Conservation (phyloP, 1,140 invertebrate genomes). For the Heliconius hermathena region DNA sequence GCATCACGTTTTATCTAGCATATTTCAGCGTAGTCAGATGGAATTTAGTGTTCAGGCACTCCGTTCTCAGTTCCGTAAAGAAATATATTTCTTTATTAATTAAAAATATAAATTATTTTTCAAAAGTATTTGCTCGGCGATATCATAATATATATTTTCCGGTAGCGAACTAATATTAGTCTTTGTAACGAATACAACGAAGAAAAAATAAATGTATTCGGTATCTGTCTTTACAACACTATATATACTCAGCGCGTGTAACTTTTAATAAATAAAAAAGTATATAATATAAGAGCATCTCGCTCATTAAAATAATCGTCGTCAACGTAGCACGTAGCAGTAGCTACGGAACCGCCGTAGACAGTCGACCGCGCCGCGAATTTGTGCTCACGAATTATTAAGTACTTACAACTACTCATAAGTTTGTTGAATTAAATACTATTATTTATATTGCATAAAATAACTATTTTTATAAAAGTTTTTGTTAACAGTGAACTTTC, state of each 20-base stretch:
- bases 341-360: conserved; percentile 54
- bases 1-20: no score
- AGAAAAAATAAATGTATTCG: no score
- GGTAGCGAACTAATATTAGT: no score
- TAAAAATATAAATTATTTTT: no score
- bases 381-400: neutral
- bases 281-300: neutral
- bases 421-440: neutral
- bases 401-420: neutral
- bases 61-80: no score
- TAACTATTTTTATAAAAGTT: neutral
- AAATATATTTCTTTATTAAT: no score
- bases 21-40: no score
- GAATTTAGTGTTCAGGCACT: no score
- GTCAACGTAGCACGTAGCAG: conserved; percentile 61
- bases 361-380: conserved; percentile 12
- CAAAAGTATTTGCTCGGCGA: no score
- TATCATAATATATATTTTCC: no score
- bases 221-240: no score
- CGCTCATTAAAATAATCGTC: conserved; percentile 21
- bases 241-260: neutral
- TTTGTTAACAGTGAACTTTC: neutral
- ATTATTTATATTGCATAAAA: neutral
- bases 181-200: no score
- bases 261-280: neutral